Conservation (phyloP, 2,113 vertebrate species). For the Neodon shergylaensis region DNA sequence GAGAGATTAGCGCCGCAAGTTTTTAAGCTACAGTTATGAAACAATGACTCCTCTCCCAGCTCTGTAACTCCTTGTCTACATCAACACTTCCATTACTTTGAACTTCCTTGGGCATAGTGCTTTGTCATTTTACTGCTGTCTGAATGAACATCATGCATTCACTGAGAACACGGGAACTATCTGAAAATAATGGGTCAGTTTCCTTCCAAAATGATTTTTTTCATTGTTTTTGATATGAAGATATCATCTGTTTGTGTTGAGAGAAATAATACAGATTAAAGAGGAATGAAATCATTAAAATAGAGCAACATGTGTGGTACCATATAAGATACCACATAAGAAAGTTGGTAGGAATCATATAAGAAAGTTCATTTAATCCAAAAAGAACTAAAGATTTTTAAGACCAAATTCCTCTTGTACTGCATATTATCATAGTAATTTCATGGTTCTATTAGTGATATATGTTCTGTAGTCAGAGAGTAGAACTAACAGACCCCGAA, state of each 20-base stretch:
- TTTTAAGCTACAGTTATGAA: background rate
- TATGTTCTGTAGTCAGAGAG: background rate
- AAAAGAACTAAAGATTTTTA: background rate
- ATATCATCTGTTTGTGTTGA: background rate
- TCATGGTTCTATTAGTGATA: background rate
- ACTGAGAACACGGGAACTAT: background rate
- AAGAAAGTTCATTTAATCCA: background rate
- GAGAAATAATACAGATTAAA: background rate
- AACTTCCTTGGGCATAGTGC: background rate
- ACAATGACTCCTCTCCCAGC: background rate
- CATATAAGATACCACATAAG: background rate
- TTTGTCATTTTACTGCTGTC: background rate
- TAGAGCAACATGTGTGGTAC: background rate
- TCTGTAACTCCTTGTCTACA: background rate
- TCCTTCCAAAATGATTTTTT: background rate
- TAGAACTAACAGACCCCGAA: background rate
- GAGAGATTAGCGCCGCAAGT: background rate
- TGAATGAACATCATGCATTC: background rate
- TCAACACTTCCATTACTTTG: background rate
- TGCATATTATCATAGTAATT: background rate
- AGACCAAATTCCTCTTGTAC: background rate
- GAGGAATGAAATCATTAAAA: background rate
- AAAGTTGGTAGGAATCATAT: background rate
- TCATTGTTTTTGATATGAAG: background rate
- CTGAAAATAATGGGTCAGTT: background rate